A percentile compares a stretch with the other conserved stretches of the same genome.
phyloP scores from a whole-genome alignment of 2,113 vertebrate species.

The Sprattus sprattus region DNA sequence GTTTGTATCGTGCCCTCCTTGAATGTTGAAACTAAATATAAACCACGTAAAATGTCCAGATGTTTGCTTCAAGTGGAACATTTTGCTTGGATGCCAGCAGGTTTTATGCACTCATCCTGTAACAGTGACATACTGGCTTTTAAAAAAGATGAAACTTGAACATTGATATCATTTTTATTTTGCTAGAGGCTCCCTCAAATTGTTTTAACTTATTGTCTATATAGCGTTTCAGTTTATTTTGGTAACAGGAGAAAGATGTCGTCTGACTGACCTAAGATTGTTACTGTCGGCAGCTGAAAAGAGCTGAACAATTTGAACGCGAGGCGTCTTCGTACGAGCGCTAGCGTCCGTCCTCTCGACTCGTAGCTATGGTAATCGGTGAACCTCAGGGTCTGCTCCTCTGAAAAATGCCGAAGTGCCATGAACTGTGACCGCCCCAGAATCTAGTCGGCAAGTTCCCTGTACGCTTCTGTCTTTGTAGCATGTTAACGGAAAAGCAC shows the following conservation, averaged over 20 bases:
- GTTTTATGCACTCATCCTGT: conserved; percentile 63
- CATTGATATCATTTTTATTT: conserved; percentile 28
- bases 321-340: conserved; percentile 13
- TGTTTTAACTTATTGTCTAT: conserved; percentile 13
- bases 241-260: conserved; percentile 30
- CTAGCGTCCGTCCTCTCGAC: conserved; percentile 14
- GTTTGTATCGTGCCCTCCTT: conserved; percentile 62
- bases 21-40: conserved; percentile 71
- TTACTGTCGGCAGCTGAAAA: conserved; percentile 29
- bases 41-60: conserved; percentile 55
- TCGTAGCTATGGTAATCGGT: conserved; percentile 31
- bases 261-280: conserved; percentile 28
- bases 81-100: conserved; percentile 63
- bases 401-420: conserved; percentile 30
- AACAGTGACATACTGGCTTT: conserved; percentile 53
- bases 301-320: background rate
- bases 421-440: background rate
- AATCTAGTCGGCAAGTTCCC: conserved; percentile 16
- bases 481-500: conserved; percentile 40
- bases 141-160: conserved; percentile 4
- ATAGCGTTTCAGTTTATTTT: conserved; percentile 36
- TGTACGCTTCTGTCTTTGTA: conserved; percentile 39
- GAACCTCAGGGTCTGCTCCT: conserved; percentile 43
- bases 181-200: conserved; percentile 32
- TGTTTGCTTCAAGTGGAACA: conserved; percentile 67